These are phyloP conservation scores for Neolamprologus toae DNA, from an alignment of 2,113 vertebrate genomes.

Conservation along the genomic window DNA sequence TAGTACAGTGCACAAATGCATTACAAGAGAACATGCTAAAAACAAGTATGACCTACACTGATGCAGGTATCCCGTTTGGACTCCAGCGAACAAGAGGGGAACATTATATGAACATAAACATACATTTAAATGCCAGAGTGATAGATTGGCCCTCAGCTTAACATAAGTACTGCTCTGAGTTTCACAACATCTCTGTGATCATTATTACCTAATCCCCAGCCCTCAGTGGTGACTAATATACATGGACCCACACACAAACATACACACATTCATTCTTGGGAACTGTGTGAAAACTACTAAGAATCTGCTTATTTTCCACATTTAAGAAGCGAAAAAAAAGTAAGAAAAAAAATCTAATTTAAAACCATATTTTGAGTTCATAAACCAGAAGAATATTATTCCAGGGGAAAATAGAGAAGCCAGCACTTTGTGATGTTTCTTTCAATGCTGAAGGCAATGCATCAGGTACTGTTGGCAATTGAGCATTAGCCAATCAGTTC, in stretches of 20 bases:
- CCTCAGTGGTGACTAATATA: background rate
- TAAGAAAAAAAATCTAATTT: background rate
- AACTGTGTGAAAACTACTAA: background rate
- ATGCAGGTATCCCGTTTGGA: background rate
- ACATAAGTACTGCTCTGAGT: background rate
- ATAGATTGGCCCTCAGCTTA: slow-evolving; percentile 10
- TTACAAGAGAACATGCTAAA: background rate
- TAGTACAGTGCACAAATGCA: background rate
- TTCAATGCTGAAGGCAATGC: slow-evolving; percentile 98
- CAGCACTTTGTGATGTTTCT: slow-evolving; percentile 65
- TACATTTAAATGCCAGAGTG: slow-evolving; percentile 24
- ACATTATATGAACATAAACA: background rate
- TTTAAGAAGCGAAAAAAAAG: background rate
- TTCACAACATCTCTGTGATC: slow-evolving; percentile 18
- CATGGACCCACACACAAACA: background rate
- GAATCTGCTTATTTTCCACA: background rate
- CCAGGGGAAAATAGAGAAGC: background rate
- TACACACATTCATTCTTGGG: background rate
- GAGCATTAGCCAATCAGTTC: slow-evolving; percentile 94
- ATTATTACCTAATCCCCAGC: slow-evolving; percentile 14
- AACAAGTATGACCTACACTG: background rate
- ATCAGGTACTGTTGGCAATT: slow-evolving; percentile 90
- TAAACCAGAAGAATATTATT: background rate
- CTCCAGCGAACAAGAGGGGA: background rate
- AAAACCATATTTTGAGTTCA: background rate